A percentile compares a stretch with the other conserved stretches of the same genome.
Conservation (phyloP, 2,888 invertebrate species). For the Acleris literana region DNA sequence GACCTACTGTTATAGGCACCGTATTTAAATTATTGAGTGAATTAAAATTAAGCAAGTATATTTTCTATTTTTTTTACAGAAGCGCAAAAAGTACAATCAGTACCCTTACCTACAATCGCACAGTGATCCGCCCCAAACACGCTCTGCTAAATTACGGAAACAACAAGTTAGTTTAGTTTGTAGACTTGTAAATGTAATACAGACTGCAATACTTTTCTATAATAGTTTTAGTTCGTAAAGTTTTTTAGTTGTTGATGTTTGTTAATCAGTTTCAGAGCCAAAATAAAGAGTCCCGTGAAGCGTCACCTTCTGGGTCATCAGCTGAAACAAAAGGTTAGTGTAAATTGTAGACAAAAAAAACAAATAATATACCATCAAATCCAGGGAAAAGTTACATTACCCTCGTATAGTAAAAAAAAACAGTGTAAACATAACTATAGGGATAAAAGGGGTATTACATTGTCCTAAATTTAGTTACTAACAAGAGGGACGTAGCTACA, state of each 20-base stretch:
- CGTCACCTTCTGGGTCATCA: constrained; percentile 73
- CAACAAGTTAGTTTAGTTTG: constrained; percentile 66
- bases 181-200: too few relatives aligned
- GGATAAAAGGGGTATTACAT: too few relatives aligned
- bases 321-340: constrained; percentile 69
- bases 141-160: constrained; percentile 84
- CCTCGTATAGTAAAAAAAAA: too few relatives aligned
- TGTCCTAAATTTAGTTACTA: too few relatives aligned
- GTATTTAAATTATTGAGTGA: too few relatives aligned
- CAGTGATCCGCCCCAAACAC: constrained; percentile 76
- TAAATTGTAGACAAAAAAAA: neutral
- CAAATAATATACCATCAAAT: too few relatives aligned
- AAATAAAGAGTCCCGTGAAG: constrained; percentile 73
- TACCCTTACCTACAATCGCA: constrained; percentile 76
- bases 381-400: too few relatives aligned
- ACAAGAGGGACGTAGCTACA: too few relatives aligned
- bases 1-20: too few relatives aligned
- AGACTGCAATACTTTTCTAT: neutral
- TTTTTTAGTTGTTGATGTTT: neutral
- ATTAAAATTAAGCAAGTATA: neutral
- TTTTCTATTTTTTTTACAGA: constrained; percentile 58
- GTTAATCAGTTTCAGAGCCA: constrained; percentile 55
- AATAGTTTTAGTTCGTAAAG: too few relatives aligned
- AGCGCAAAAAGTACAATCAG: constrained; percentile 75
- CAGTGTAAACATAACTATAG: too few relatives aligned